Percentiles rank a stretch among this genome's conserved stretches.
Conservation (phyloP, 1,140 invertebrate species). For the Pygmarrhopalites habei region DNA sequence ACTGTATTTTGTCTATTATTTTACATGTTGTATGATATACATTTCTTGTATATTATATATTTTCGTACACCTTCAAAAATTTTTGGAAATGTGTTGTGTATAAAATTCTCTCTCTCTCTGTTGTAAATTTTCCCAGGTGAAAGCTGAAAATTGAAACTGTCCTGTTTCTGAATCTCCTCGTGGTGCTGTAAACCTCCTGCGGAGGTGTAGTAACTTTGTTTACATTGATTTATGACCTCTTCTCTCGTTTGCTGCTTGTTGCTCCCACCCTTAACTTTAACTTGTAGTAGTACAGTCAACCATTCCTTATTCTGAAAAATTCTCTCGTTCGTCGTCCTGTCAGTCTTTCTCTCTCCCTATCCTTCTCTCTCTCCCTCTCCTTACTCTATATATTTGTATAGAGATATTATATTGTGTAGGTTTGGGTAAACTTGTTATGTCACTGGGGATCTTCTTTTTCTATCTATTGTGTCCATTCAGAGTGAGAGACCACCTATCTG, state of each 20-base stretch:
- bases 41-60: too few relatives aligned
- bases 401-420: too few relatives aligned
- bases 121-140: conserved; percentile 4
- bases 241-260: too few relatives aligned
- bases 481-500: conserved; percentile 2
- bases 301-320: too few relatives aligned
- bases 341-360: conserved; percentile 12
- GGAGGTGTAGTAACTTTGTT: neutral
- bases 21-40: too few relatives aligned
- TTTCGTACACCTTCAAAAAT: too few relatives aligned
- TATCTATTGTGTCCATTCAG: neutral
- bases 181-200: neutral
- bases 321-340: neutral
- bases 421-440: conserved; percentile 2
- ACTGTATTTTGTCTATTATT: too few relatives aligned
- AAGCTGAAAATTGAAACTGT: neutral
- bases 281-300: too few relatives aligned
- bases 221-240: neutral
- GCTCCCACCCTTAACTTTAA: too few relatives aligned
- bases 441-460: neutral
- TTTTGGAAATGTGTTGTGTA: too few relatives aligned
- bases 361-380: neutral
- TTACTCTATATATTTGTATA: too few relatives aligned
- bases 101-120: too few relatives aligned
- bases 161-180: neutral